Conservation (phyloP, 2,797 vertebrate species). For the Chaetophractus vellerosus region DNA sequence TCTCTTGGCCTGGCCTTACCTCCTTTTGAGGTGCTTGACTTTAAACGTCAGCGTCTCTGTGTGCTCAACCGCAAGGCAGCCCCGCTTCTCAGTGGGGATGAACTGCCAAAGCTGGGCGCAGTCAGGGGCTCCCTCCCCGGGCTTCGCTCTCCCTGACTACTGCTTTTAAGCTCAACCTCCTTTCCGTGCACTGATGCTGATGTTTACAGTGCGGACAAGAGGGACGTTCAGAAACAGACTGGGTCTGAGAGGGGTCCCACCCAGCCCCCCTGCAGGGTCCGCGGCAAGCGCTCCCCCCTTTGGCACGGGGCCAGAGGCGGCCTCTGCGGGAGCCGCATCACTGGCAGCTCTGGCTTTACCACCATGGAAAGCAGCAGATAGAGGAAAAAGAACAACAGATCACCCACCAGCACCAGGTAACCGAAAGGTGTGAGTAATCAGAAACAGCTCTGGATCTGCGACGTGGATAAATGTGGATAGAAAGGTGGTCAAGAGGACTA, state of each 20-base stretch:
- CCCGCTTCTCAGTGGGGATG: no score
- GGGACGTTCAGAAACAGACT: no score
- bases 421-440: background rate
- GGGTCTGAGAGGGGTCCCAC: rapidly evolving
- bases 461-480: no score
- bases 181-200: background rate
- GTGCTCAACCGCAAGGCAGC: background rate
- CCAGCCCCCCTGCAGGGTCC: background rate
- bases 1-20: background rate
- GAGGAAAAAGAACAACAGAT: background rate
- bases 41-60: background rate
- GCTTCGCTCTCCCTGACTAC: no score
- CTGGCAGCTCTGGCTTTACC: background rate
- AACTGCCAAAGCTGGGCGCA: no score
- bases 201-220: no score
- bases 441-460: background rate
- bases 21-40: background rate
- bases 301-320: no score
- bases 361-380: background rate
- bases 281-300: no score
- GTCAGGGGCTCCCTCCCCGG: no score
- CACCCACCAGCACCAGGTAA: background rate
- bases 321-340: rapidly evolving
- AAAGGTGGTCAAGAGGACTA: rapidly evolving
- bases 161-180: background rate